Base-by-base conservation (phyloP, 2,797 vertebrate species). In the Bovichtus diacanthus region DNA sequence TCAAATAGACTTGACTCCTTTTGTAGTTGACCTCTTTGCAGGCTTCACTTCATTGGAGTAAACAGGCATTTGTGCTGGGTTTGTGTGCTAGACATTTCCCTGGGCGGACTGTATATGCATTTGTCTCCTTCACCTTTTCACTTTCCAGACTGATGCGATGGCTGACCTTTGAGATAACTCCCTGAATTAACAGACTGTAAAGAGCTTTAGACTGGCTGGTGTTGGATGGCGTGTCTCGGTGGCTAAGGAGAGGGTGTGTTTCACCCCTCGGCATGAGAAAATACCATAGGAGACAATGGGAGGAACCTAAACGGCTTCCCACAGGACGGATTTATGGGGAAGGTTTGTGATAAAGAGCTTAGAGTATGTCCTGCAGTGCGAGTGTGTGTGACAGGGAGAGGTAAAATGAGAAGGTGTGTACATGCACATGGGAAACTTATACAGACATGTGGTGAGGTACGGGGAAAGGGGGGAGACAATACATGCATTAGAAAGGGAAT, bases 111-210 rank as follows among this genome's bases (percentile, higher is more conserved):
- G 39, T 47, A 21, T 47, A 15, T 53, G 63, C 51, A n/a, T 70
- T 12, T 47, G 75, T 77, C 34, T 56, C 54, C 61, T 29, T 62
- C 34, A 60, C 23, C 27, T 82, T 77, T 76, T 81, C 47, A 58
- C 46, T 76, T 49, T 75, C 44, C 25, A 75, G 47, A 76, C 50
- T 61, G 74, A 82, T 51, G 67, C 15, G 49, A 39, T 15, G 54
- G 21, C 29, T 79, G 72, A 87, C 78, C 81, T 92, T 89, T 88
- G 64, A 84, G 70, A 86, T 70, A 81, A 78, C 60, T 44, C 51
- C 21, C 49, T 55, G 39, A 47, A 36, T 76, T 86, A 88, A 81
- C 67, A 70, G 62, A 55, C 34, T 81, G 47, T 75, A 79, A 76
- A 88, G 81, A 70, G 9, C 54, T 81, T 49, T 60, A 54, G 53